Evolutionary conservation across 2,113 vertebrate species (phyloP), one percentile per base, ranked within the genome.

Genomic region (Sceloporus undulatus): DNA sequence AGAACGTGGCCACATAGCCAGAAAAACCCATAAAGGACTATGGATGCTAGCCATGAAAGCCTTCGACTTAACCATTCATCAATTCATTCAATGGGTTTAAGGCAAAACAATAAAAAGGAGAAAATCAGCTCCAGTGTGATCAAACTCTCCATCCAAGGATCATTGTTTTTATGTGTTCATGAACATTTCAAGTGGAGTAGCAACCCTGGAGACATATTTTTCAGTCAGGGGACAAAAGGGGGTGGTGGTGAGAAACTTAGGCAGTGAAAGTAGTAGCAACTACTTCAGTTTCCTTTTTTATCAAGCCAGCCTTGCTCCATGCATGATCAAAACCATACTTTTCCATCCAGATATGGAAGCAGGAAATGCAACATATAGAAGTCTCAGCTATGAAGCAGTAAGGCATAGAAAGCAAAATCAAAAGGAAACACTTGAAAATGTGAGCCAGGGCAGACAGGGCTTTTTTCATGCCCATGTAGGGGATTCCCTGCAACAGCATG

Each of bases 401-500:
- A 84, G 18, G 52, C 38, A 76, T 42, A 23, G 19, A 76, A 76
- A 68, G 9, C 21, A 82, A 66, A 68, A 38, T 5, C 16, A 25
- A 82, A 82, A 66, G 23, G 40, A 42, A 42, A 79, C 25, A 79
- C 52, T n/a, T 56, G 29, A 48, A 27, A 25, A 54, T 56, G 66
- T 48, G 65, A 54, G 68, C 21, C 48, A 73, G 68, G 48, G 56
- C 5, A 34, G 48, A 0, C 9, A 54, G 29, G 27, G 27, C 9
- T 84, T 73, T 56, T 14, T 9, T 73, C 48, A 56, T 2, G 9
- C 1, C 19, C 14, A 66, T 66, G 34, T 19, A 82, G 68, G 42
- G 9, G 68, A 84, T 54, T 73, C 42, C 29, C 82, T 34, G 68
- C 68, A 73, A 54, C 68, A 84, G 82, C 82, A 84, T 38, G 68